Percentiles rank a stretch among this genome's conserved stretches.
Conservation (phyloP, 2,888 invertebrate genomes). For the Calliopum simillimum region DNA sequence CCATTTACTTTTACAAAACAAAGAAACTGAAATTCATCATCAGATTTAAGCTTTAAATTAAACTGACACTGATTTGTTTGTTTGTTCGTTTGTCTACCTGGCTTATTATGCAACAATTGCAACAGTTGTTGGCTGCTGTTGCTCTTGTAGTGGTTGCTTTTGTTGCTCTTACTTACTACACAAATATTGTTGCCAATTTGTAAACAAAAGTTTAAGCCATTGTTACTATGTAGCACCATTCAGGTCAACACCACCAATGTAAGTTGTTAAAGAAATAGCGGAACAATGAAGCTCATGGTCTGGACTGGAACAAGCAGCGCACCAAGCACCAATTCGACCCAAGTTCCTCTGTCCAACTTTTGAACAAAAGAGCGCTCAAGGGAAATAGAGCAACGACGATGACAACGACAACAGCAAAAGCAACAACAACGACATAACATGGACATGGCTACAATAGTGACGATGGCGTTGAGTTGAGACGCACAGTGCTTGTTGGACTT, state of each 20-base stretch:
- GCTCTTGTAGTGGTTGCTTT: constrained; percentile 3
- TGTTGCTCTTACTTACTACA: constrained; percentile 12
- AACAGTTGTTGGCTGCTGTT: background rate
- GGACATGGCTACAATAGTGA: background rate
- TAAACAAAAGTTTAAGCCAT: constrained; percentile 19
- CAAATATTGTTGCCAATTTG: constrained; percentile 26
- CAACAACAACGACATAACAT: background rate
- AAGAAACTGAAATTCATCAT: constrained; percentile 9
- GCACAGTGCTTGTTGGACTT: too few species aligned
- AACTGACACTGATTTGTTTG: constrained; percentile 27
- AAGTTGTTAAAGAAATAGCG: constrained; percentile 9
- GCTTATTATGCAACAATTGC: constrained; percentile 9
- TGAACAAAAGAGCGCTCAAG: constrained; percentile 26
- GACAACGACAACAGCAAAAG: background rate
- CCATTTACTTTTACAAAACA: too few species aligned
- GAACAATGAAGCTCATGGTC: constrained; percentile 7
- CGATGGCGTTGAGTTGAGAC: background rate
- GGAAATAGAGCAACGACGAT: background rate
- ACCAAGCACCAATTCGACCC: constrained; percentile 7
- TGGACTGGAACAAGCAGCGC: constrained; percentile 5
- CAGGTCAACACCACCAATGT: constrained; percentile 25
- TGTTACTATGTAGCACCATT: constrained; percentile 29
- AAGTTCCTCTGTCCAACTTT: constrained; percentile 22
- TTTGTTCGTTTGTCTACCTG: constrained; percentile 15
- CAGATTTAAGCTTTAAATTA: constrained; percentile 23